Evolutionary conservation across 2,888 invertebrate species (phyloP), one percentile per base, ranked within the genome.

Genomic region (Ernsta delagoae): DNA sequence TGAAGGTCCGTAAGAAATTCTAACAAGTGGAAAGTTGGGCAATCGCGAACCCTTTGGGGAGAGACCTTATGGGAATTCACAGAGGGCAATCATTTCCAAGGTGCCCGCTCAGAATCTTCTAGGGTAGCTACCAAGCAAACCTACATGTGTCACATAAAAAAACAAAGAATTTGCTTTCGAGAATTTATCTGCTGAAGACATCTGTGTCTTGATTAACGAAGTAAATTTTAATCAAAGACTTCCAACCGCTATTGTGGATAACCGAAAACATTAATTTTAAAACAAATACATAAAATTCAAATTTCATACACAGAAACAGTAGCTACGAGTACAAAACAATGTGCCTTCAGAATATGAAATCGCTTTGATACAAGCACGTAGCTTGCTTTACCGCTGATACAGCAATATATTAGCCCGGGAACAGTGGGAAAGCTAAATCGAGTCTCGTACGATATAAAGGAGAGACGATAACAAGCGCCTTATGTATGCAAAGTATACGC

Each of bases 401-500:
- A 39, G 53, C 53, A 11, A 62, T 62, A 62, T 41, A 53, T 62
- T 36, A 62, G 53, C 62, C 53, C n/a, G 24, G 62, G 39, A 53
- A 53, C 50, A 62, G 62, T 53, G 39, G 53, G 39, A 62, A 62
- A 0, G 53, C 62, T 62, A 50, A 62, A 62, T 62, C 62, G 62
- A 62, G 62, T 62, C 62, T 50, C 62, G 62, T 62, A 53, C 62
- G 41, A 53, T 62, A 62, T 62, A 62, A 62, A 62, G 39, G 62
- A 31, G 62, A 63, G 50, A 53, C 53, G 62, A 63, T 63, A 63
- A 63, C 62, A 62, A 62, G 62, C 53, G 9, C 24, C 62, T 50
- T 45, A 53, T 53, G 62, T 53, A 62, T 53, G 62, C 62, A 62
- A 62, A 53, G 39, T 53, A 62, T 53, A 53, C 45, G 53, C 24